Percentiles rank a stretch among this genome's conserved stretches.
These are phyloP conservation scores for Phoeniculus purpureus DNA, from an alignment of 2,797 vertebrate genomes.

Conservation along the genomic window DNA sequence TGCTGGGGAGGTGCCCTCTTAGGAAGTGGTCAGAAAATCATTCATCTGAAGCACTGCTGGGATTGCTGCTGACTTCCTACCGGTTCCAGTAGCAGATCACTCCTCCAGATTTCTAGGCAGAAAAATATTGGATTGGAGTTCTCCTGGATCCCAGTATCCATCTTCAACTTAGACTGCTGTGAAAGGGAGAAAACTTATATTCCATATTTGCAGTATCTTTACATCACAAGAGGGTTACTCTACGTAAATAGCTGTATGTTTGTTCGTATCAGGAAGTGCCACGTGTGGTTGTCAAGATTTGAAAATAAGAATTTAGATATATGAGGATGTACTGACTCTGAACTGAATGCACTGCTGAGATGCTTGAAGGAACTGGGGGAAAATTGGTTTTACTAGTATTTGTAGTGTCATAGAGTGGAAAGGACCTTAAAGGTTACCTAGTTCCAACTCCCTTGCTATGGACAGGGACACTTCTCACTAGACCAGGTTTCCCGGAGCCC, in stretches of 20 bases:
- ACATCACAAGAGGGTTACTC: too few relatives aligned
- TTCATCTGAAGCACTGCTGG: neutral
- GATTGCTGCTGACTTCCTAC: neutral
- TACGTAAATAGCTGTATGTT: neutral
- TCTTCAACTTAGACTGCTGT: neutral
- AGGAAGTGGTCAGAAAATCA: neutral
- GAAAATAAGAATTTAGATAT: neutral
- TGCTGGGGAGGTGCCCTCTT: neutral
- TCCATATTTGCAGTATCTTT: neutral
- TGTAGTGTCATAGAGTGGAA: too few relatives aligned
- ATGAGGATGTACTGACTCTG: neutral
- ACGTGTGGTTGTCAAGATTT: neutral
- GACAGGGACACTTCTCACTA: too few relatives aligned
- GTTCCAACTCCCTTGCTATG: too few relatives aligned
- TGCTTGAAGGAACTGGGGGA: rapidly evolving
- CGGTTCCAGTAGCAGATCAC: neutral
- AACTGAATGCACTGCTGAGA: neutral
- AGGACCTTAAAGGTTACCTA: too few relatives aligned
- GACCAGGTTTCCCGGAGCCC: neutral
- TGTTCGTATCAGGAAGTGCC: neutral
- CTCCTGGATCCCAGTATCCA: neutral
- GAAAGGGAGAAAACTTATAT: neutral
- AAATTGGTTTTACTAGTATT: neutral
- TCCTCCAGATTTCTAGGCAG: neutral
- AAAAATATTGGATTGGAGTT: neutral